phyloP scores from a whole-genome alignment of 2,888 invertebrate genomes.

The Limnephilus marmoratus region DNA sequence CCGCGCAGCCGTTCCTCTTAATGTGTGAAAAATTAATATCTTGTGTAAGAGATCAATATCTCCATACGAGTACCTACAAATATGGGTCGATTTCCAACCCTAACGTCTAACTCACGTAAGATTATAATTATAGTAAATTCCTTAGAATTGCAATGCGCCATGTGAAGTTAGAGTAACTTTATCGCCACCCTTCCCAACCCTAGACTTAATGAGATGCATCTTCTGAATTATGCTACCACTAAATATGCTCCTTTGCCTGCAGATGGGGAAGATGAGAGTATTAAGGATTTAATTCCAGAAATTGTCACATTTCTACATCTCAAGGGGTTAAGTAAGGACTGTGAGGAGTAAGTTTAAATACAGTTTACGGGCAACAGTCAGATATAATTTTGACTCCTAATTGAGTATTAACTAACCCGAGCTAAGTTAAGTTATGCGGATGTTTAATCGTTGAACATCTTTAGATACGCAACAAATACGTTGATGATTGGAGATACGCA shows the following conservation, averaged over 20 bases:
- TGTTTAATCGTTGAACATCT: neutral
- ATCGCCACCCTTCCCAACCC: neutral
- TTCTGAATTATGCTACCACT: constrained; percentile 54
- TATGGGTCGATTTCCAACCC: neutral
- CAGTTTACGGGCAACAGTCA: neutral
- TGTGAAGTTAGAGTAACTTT: neutral
- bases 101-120: neutral
- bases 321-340: neutral
- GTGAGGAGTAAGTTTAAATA: neutral
- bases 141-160: neutral
- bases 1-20: too few relatives aligned
- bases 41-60: neutral
- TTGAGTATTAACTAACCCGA: neutral
- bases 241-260: constrained; percentile 53
- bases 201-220: constrained; percentile 58
- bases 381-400: neutral
- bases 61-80: neutral
- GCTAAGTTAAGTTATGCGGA: neutral
- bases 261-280: neutral
- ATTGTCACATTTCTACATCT: constrained; percentile 26
- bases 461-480: neutral
- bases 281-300: constrained; percentile 29
- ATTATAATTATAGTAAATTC: neutral
- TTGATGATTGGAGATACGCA: neutral
- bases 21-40: neutral